Percentiles rank a stretch among this genome's conserved stretches.
Conservation (phyloP, 1,140 invertebrate genomes). For the Limonius californicus region DNA sequence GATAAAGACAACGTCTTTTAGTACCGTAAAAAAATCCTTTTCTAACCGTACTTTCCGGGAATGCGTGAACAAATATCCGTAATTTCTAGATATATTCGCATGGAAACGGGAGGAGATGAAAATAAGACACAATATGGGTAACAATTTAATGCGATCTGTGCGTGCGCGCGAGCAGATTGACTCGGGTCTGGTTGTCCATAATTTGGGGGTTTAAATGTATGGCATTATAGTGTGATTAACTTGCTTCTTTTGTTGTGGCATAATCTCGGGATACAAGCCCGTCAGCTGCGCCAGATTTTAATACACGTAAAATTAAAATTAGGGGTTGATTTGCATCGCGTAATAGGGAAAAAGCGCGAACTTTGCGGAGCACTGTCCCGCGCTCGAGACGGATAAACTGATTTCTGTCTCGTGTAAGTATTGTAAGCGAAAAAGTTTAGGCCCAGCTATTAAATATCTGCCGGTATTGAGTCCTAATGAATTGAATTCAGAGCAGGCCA, state of each 20-base stretch:
- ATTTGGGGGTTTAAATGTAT: slow-evolving; percentile 34
- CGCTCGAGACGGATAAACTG: slow-evolving; percentile 18
- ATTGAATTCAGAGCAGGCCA: slow-evolving; percentile 33
- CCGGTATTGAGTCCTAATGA: slow-evolving; percentile 30
- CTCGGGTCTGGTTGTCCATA: slow-evolving; percentile 17
- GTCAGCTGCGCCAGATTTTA: slow-evolving; percentile 54
- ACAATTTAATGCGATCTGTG: neutral
- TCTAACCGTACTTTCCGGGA: too few relatives aligned
- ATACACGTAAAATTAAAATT: slow-evolving; percentile 61
- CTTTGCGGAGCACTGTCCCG: slow-evolving; percentile 28
- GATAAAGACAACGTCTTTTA: too few relatives aligned
- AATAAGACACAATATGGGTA: too few relatives aligned
- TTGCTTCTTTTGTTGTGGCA: slow-evolving; percentile 39
- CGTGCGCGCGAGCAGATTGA: neutral
- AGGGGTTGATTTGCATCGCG: slow-evolving; percentile 56
- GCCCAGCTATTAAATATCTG: slow-evolving; percentile 29
- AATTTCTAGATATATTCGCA: too few relatives aligned
- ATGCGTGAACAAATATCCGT: too few relatives aligned
- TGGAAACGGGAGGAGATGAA: too few relatives aligned
- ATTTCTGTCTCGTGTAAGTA: slow-evolving; percentile 12
- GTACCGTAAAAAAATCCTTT: too few relatives aligned
- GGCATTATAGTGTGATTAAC: slow-evolving; percentile 39
- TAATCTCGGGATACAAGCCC: slow-evolving; percentile 39
- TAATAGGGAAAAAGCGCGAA: slow-evolving; percentile 53
- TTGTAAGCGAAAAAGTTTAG: slow-evolving; percentile 10